These are phyloP conservation scores for Saccostrea glomerata DNA, from an alignment of 1,140 invertebrate species.

Conservation along the genomic window DNA sequence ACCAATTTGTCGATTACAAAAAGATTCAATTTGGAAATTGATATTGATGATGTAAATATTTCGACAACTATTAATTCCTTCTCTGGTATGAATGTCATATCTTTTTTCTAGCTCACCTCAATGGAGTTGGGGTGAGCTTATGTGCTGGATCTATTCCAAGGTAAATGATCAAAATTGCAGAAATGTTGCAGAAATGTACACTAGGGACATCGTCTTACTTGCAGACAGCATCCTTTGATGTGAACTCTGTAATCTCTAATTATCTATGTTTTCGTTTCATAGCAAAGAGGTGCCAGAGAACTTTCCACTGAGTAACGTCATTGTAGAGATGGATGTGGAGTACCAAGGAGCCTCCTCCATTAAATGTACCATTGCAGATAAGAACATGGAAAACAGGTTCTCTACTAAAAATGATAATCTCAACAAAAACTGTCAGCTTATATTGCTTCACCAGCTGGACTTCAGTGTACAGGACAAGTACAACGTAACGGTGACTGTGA, in stretches of 20 bases:
- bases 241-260: background rate
- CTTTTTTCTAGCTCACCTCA: background rate
- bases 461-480: conserved; percentile 51
- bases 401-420: conserved; percentile 28
- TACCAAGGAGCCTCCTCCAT: conserved; percentile 41
- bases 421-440: conserved; percentile 57
- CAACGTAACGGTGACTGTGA: conserved; percentile 54
- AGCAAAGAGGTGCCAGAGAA: conserved; percentile 25
- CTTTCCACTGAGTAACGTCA: background rate
- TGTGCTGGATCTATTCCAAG: too few species aligned
- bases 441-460: conserved; percentile 50
- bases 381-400: conserved; percentile 17
- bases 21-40: too few species aligned
- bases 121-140: too few species aligned
- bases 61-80: background rate
- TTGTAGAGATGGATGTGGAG: conserved; percentile 41
- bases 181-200: too few species aligned
- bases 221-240: too few species aligned
- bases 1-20: too few species aligned
- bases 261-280: background rate
- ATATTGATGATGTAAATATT: too few species aligned
- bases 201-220: too few species aligned
- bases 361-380: conserved; percentile 36
- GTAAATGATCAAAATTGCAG: too few species aligned
- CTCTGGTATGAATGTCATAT: background rate